These are phyloP conservation scores for Erpobdella octoculata DNA, from an alignment of 2,888 invertebrate species.

Conservation along the genomic window DNA sequence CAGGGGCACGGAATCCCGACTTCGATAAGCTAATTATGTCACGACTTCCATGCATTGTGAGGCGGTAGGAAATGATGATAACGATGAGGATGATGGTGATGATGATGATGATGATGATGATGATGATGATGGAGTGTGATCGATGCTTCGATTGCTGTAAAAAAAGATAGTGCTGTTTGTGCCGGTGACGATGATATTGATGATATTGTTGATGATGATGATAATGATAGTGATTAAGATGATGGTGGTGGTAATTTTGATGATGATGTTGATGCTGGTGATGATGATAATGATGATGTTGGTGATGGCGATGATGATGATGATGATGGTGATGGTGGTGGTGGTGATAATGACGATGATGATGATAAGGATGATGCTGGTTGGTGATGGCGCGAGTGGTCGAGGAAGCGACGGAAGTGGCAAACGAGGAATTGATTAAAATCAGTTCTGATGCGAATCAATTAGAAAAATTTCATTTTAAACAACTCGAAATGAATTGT, in stretches of 20 bases:
- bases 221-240: neutral
- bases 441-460: neutral
- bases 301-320: neutral
- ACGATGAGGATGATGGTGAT: neutral
- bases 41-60: no score
- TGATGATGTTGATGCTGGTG: neutral
- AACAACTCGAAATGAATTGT: no score
- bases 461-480: neutral
- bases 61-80: neutral
- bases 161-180: neutral
- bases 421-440: neutral
- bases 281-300: neutral
- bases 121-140: neutral
- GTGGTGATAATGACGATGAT: neutral
- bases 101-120: slow-evolving; percentile 13
- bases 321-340: neutral
- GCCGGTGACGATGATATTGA: neutral
- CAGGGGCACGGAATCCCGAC: no score
- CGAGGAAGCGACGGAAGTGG: neutral
- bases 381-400: neutral
- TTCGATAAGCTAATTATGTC: no score
- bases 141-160: neutral
- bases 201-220: neutral
- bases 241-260: neutral
- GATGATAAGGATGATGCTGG: neutral